Percentiles rank a stretch among this genome's conserved stretches.
Evolutionary conservation across 1,140 invertebrate species (phyloP).

Genomic region (Rhopalosiphum maidis): DNA sequence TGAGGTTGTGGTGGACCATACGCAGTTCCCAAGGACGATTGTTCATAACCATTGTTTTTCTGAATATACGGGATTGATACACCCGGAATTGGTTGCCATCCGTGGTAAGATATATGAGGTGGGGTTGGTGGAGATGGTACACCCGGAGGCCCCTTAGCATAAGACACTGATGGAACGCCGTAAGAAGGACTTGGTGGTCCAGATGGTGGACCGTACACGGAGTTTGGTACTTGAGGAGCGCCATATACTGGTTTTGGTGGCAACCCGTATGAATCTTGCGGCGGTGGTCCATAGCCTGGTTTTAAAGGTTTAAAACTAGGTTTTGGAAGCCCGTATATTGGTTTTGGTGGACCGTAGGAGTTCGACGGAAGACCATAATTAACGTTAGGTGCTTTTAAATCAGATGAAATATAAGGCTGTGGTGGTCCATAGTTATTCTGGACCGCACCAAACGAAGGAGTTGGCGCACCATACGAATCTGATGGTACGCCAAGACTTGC

Average conservation of each 20-base stretch:
- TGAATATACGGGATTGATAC: constrained; percentile 62
- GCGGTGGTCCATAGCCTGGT: constrained; percentile 63
- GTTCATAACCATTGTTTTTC: constrained; percentile 15
- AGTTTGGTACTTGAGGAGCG: constrained; percentile 62
- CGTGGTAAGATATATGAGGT: constrained; percentile 79
- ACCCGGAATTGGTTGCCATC: constrained; percentile 63
- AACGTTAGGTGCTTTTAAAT: background rate
- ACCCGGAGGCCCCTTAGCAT: constrained; percentile 63
- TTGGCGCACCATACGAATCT: constrained; percentile 29
- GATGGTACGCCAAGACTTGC: constrained; percentile 19
- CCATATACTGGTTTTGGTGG: constrained; percentile 62
- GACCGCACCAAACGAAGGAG: background rate
- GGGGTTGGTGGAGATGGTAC: constrained; percentile 76
- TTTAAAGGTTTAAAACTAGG: constrained; percentile 30
- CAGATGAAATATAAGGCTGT: background rate
- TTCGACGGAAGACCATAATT: constrained; percentile 62
- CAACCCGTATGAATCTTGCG: constrained; percentile 60
- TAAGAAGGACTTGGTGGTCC: constrained; percentile 58
- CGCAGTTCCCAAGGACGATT: background rate
- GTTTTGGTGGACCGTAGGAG: constrained; percentile 63
- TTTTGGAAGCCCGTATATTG: constrained; percentile 63
- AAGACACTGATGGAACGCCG: constrained; percentile 19
- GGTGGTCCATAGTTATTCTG: constrained; percentile 21
- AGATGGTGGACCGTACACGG: constrained; percentile 65
- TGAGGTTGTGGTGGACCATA: constrained; percentile 30